Evolutionary conservation across 2,888 invertebrate species (phyloP).

Genomic region (Drosophila prostipennis): DNA sequence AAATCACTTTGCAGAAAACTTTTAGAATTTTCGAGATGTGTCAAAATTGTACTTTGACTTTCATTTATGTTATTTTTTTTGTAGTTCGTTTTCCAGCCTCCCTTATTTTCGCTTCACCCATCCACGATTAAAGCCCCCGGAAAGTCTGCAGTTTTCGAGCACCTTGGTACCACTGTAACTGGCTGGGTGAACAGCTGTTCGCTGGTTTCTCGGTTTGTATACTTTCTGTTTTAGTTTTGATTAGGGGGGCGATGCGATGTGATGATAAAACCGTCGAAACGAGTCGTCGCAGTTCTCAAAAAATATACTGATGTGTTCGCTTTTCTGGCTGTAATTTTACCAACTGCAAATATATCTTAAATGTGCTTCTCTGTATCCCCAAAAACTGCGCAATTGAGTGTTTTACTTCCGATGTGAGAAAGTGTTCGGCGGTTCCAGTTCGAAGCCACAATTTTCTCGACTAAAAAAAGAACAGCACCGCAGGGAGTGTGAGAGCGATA

Average conservation of each 20-base stretch:
- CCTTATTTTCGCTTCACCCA: background rate
- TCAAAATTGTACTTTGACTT: no score
- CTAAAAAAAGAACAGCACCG: conserved; percentile 7
- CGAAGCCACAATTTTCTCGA: background rate
- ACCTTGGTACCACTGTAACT: conserved; percentile 35
- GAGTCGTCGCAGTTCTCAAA: conserved; percentile 44
- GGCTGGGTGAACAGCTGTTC: conserved; percentile 66
- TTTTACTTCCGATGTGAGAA: conserved; percentile 1
- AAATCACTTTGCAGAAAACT: background rate
- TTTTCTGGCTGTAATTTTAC: conserved; percentile 2
- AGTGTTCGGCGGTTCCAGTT: conserved; percentile 2
- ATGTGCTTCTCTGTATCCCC: background rate
- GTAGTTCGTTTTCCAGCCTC: no score
- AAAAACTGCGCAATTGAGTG: background rate
- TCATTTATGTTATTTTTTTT: no score
- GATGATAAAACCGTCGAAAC: conserved; percentile 73
- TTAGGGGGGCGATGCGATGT: conserved; percentile 58
- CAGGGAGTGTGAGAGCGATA: conserved; percentile 22
- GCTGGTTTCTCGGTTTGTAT: conserved; percentile 63
- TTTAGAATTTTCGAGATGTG: no score
- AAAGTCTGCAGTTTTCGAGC: background rate
- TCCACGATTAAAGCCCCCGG: background rate
- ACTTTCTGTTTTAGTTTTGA: conserved; percentile 77
- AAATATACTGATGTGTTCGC: conserved; percentile 7
- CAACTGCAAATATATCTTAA: background rate